These are phyloP conservation scores for Nemopilema nomurai DNA, from an alignment of 30 jellyfish, hydroid and myxozoan genomes.

Conservation along the genomic window DNA sequence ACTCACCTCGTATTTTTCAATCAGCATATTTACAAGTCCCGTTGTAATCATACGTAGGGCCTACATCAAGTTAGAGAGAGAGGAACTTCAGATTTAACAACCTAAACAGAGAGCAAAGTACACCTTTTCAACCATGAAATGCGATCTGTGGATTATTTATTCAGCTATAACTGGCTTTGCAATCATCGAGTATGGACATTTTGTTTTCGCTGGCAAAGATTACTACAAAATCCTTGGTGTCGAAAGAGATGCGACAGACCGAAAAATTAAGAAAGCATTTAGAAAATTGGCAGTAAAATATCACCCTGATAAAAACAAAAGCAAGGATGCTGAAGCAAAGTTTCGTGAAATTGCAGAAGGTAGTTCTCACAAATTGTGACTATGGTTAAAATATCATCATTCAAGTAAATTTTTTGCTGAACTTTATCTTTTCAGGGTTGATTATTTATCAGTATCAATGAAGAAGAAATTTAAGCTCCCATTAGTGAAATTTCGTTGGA, in stretches of 20 bases:
- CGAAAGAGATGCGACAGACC: slow-evolving; percentile 77
- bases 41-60: neutral
- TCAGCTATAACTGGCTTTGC: slow-evolving; percentile 55
- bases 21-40: neutral
- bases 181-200: slow-evolving; percentile 25
- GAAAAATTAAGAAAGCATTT: slow-evolving; percentile 90
- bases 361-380: neutral
- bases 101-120: neutral
- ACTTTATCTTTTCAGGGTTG: no score
- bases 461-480: no score
- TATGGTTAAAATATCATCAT: no score
- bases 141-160: slow-evolving; percentile 49
- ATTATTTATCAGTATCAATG: no score
- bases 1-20: slow-evolving; percentile 37
- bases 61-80: neutral
- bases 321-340: slow-evolving; percentile 79
- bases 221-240: slow-evolving; percentile 92
- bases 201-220: slow-evolving; percentile 80
- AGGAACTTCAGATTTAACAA: neutral
- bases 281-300: slow-evolving; percentile 90
- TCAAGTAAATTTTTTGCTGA: no score
- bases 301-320: slow-evolving; percentile 95
- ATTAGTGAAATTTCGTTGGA: no score
- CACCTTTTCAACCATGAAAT: slow-evolving; percentile 32
- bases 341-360: slow-evolving; percentile 98